Evolutionary conservation across 2,888 invertebrate species (phyloP).

Genomic region (Hyles lineata): DNA sequence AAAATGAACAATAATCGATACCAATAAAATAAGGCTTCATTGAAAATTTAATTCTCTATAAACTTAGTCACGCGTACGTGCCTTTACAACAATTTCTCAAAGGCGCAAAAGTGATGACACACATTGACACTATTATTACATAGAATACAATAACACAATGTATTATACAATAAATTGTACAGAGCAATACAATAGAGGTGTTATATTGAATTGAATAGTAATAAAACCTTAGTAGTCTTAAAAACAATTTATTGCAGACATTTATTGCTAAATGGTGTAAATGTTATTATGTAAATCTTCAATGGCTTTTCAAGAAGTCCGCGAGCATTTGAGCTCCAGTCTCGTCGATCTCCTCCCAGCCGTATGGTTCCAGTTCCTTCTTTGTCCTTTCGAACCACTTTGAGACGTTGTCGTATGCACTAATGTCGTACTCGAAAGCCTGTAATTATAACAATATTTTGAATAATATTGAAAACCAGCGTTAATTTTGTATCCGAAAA

Average conservation of each 20-base stretch:
- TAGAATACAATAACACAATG: not conserved
- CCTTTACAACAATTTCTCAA: not conserved
- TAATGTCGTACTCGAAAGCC: conserved; percentile 83
- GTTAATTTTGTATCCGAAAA: not conserved
- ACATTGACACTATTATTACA: not conserved
- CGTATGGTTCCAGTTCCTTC: conserved; percentile 86
- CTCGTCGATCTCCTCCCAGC: conserved; percentile 88
- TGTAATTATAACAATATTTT: conserved; percentile 56
- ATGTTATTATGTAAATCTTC: not conserved
- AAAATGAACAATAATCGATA: conserved; percentile 28
- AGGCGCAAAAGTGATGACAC: not conserved
- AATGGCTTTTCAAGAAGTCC: conserved; percentile 61
- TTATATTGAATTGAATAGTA: conserved; percentile 14
- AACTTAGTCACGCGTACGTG: not conserved
- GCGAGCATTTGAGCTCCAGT: conserved; percentile 84
- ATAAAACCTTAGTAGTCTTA: not conserved
- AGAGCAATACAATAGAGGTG: not conserved
- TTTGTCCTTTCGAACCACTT: conserved; percentile 89
- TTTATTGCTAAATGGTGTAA: not conserved
- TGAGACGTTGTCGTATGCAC: conserved; percentile 82
- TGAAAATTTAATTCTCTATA: not conserved
- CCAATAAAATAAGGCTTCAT: not conserved
- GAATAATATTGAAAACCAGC: not conserved
- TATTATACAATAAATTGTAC: not conserved
- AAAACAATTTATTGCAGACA: conserved; percentile 16